A percentile compares a stretch with the other conserved stretches of the same genome.
Conservation (phyloP, 2,888 invertebrate species). For the Xestia xanthographa region DNA sequence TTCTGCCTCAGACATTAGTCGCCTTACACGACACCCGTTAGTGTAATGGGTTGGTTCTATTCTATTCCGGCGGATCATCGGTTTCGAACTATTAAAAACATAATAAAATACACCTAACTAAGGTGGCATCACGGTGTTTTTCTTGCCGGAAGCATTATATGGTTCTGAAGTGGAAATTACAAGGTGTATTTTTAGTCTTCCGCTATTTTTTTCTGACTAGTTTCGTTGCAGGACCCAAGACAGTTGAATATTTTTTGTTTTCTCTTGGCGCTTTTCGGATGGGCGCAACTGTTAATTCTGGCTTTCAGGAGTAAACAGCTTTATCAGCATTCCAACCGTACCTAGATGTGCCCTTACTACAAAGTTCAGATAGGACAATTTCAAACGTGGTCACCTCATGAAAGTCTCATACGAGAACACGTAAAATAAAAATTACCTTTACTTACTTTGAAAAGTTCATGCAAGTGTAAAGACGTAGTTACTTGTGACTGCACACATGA, state of each 20-base stretch:
- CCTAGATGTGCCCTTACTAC: too few species aligned
- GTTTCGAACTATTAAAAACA: too few species aligned
- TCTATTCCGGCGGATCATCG: too few species aligned
- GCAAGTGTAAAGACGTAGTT: slow-evolving; percentile 20
- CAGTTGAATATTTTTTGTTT: background rate
- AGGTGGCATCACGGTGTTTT: background rate
- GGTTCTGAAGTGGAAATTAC: too few species aligned
- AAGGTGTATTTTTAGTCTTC: background rate
- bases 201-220: background rate
- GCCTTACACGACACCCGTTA: too few species aligned
- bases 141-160: too few species aligned
- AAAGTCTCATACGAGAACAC: background rate
- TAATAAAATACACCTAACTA: background rate
- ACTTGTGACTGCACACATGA: slow-evolving; percentile 14
- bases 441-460: slow-evolving; percentile 11
- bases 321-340: background rate
- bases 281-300: background rate
- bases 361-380: background rate
- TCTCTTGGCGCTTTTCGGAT: background rate
- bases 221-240: background rate
- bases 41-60: too few species aligned
- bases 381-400: background rate
- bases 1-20: too few species aligned
- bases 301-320: background rate
- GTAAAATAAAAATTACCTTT: background rate